These are phyloP conservation scores for Ochlodes sylvanus DNA, from an alignment of 2,888 invertebrate genomes.

Conservation along the genomic window DNA sequence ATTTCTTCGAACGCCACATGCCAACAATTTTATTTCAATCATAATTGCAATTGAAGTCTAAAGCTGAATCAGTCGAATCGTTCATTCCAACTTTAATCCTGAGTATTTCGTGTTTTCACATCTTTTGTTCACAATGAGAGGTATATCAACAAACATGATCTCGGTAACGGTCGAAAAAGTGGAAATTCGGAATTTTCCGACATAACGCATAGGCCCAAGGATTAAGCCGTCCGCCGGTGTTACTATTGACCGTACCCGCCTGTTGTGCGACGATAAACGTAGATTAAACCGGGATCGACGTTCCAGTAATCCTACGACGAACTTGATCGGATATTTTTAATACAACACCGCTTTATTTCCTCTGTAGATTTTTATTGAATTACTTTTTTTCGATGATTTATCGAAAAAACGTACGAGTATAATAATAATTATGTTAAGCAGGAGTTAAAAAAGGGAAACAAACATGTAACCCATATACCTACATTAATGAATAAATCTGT, in stretches of 20 bases:
- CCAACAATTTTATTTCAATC: no score
- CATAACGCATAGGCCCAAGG: slow-evolving; percentile 54
- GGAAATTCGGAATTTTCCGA: slow-evolving; percentile 58
- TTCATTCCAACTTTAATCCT: slow-evolving; percentile 10
- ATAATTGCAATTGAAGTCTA: background rate
- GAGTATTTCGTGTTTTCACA: slow-evolving; percentile 26
- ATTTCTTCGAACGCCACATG: no score
- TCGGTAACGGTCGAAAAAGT: slow-evolving; percentile 49
- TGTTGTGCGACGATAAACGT: slow-evolving; percentile 75
- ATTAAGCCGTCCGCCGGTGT: slow-evolving; percentile 73
- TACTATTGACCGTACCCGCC: slow-evolving; percentile 62
- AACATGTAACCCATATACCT: no score
- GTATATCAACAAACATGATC: slow-evolving; percentile 51
- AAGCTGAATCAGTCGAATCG: background rate
- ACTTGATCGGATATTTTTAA: slow-evolving; percentile 58
- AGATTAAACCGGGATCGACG: slow-evolving; percentile 73
- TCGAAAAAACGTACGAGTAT: no score
- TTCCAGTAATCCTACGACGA: slow-evolving; percentile 60
- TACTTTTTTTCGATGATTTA: slow-evolving; percentile 4
- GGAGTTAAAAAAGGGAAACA: no score
- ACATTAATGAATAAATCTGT: no score
- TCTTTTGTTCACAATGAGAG: slow-evolving; percentile 21
- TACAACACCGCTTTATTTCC: slow-evolving; percentile 33
- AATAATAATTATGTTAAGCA: no score
- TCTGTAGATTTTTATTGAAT: slow-evolving; percentile 27